phyloP scores from a whole-genome alignment of 2,113 vertebrate genomes.

The Boleophthalmus pectinirostris region DNA sequence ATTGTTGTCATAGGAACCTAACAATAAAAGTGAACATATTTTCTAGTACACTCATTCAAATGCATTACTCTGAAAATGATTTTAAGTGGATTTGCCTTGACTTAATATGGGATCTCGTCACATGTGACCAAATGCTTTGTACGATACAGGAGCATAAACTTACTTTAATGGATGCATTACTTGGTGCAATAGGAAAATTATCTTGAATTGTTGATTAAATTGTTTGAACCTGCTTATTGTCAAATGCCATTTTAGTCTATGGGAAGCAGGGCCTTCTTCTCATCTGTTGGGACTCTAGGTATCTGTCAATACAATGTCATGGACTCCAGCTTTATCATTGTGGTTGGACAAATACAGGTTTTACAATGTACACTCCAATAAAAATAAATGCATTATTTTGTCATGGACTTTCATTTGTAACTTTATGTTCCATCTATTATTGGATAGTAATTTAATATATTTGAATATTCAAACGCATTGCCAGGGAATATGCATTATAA shows the following conservation, averaged over 20 bases:
- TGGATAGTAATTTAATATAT: background rate
- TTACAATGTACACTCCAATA: constrained; percentile 76
- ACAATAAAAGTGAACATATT: constrained; percentile 12
- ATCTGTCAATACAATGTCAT: constrained; percentile 63
- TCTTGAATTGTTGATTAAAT: background rate
- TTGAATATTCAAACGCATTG: background rate
- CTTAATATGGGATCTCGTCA: background rate
- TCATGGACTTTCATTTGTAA: background rate
- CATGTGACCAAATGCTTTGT: background rate
- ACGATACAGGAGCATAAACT: background rate
- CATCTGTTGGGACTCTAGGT: constrained; percentile 35
- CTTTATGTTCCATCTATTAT: background rate
- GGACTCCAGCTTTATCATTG: constrained; percentile 53
- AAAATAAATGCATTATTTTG: constrained; percentile 69
- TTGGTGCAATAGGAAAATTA: background rate
- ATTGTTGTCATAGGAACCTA: constrained; percentile 2
- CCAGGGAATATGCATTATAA: background rate
- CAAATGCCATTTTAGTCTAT: constrained; percentile 17
- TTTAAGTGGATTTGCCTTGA: background rate
- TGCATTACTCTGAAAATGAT: background rate
- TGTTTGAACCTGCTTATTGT: constrained; percentile 23
- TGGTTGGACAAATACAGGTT: constrained; percentile 65
- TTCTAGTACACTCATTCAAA: background rate
- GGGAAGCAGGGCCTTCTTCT: constrained; percentile 25
- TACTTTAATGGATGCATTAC: background rate